These are phyloP conservation scores for Cheilosia scutellata DNA, from an alignment of 2,888 invertebrate species.

Conservation along the genomic window DNA sequence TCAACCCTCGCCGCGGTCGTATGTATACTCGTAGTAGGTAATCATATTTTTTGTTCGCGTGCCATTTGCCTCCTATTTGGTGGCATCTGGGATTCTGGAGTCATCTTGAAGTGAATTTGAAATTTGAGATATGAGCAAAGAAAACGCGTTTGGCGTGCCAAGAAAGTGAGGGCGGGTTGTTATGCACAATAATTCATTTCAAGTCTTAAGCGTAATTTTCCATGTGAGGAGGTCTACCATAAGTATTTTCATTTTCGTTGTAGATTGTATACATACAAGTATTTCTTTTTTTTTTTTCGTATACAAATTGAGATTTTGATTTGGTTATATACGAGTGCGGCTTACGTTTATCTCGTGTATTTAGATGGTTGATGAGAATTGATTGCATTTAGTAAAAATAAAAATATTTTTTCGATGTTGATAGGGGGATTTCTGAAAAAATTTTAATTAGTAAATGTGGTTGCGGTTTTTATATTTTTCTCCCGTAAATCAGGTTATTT, in stretches of 20 bases:
- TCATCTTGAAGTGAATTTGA: conserved; percentile 68
- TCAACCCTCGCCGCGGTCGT: conserved; percentile 14
- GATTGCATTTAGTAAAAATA: no score
- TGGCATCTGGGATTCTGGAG: conserved; percentile 54
- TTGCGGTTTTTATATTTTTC: no score
- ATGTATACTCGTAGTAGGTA: not conserved
- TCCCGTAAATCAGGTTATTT: no score
- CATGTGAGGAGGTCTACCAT: conserved; percentile 35
- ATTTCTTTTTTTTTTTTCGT: not conserved
- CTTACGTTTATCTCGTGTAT: not conserved
- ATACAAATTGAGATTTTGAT: conserved; percentile 31
- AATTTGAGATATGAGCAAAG: conserved; percentile 64
- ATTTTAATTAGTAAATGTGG: no score
- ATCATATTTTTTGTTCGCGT: not conserved
- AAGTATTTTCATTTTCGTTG: conserved; percentile 1
- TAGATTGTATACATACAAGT: not conserved
- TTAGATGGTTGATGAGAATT: no score
- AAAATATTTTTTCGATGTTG: no score
- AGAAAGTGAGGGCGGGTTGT: not conserved
- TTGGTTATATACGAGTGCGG: conserved; percentile 34
- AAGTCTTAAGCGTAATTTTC: conserved; percentile 36
- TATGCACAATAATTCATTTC: conserved; percentile 43
- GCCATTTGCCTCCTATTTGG: conserved; percentile 18
- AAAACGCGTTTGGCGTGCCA: conserved; percentile 47
- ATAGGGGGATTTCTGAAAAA: no score